Evolutionary conservation across 2,888 invertebrate species (phyloP), one percentile per base, ranked within the genome.

Genomic region (Standfussiana lucernea): DNA sequence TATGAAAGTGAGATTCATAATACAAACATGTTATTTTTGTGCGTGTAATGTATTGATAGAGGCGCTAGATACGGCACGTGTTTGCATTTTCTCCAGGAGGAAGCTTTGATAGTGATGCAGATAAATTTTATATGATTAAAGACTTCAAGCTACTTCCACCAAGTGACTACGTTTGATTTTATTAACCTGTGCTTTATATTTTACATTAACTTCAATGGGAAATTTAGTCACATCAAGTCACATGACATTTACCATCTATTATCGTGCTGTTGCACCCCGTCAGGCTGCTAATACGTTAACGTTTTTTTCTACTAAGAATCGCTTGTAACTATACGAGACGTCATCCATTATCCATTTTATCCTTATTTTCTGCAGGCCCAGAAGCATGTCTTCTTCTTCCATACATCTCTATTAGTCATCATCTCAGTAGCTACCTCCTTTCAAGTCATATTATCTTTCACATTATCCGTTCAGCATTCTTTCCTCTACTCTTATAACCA

Each of bases 1-100:
- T 90, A 90, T 90, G 92, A 92, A 92, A 92, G 92, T 91, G 89
- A 90, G 87, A 92, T 90, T 86, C 80, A 81, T 83, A 84, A 82
- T 78, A 82, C 79, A 80, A 87, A 87, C 86, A 84, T 71, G 89
- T 88, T 89, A 83, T 86, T 87, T 86, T 89, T 66, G 77, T 84
- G 75, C 82, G 71, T 80, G 82, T 86, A 85, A 82, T 85, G 80
- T 82, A 84, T 80, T 50, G 64, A 72, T 80, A 35, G 66, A 74
- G 56, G 42, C 50, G 74, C 80, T 70, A 69, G 65, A 83, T 80
- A 77, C 72, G 47, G 72, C 72, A 77, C 75, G 81, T 79, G 56
- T 87, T 81, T 84, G 65, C 45, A 77, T 83, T 86, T 77, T 59
- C 72, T 59, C 77, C 59, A 21, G 64, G 15, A 45, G 13, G n/a